Base-by-base conservation (phyloP, 2,888 invertebrate genomes). In the Leptodirus hochenwartii region DNA sequence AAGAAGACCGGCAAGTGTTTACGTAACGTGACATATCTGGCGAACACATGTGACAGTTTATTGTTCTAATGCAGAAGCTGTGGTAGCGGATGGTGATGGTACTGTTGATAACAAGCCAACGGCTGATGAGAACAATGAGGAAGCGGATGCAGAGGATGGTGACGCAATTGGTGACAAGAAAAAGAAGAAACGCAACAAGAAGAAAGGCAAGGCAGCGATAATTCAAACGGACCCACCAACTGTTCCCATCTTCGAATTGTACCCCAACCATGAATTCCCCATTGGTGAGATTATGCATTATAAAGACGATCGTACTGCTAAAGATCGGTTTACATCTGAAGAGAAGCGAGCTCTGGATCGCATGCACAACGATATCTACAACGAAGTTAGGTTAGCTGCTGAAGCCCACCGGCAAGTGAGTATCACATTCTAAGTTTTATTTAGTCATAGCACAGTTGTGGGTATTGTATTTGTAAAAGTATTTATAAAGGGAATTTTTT, bases 331-430 rank as follows among this genome's bases (percentile, higher is more conserved):
- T 46, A 66, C 76, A 1, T 77, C 72, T 39, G 84, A 84, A 48
- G 88, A 87, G 47, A 93, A 95, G 46, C 69, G 79, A 40, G 82
- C 90, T 3, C 54, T 93, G 15, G 96, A 99, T 51, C 64, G 77
- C 43, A 71, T 87, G 58, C 85, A 91, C 41, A 79, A 76, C 43
- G 91, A 95, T 44, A 79, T 88, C 46, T 96, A 95, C 50, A 82
- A 84, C 47, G 91, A 95, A 56, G 76, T 95, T 30, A 69, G 98
- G 34, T 76, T 84, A 43, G 96, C 96, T 12, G 96, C 98, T 6
- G 98, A 99, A 53, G 95, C 91, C 25, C 98, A 98, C 54, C 71
- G 98, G 58, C 90, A 90, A 62, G 76, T 82, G 48, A 39, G 31
- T 30, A 25, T 9, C 24, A 16, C 22, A 2, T 10, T 33, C 29